These are phyloP conservation scores for Crioceris asparagi DNA, from an alignment of 2,888 invertebrate species.

Conservation along the genomic window DNA sequence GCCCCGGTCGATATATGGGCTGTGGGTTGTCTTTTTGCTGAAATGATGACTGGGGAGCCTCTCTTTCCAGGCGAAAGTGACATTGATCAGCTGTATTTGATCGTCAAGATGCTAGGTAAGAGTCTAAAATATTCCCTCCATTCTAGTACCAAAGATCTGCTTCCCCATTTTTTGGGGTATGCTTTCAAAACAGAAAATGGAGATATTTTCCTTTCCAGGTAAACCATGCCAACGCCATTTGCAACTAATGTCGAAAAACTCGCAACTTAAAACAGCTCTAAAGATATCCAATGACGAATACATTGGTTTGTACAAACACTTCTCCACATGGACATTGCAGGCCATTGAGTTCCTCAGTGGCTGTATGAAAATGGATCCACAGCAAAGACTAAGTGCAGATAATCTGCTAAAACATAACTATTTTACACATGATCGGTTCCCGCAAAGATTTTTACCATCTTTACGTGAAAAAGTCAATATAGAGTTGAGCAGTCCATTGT, in stretches of 20 bases:
- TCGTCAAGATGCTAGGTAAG: constrained; percentile 67
- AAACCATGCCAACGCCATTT: constrained; percentile 40
- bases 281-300: constrained; percentile 25
- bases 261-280: constrained; percentile 37
- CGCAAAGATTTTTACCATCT: constrained; percentile 54
- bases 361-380: constrained; percentile 54
- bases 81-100: constrained; percentile 76
- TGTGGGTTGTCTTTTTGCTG: constrained; percentile 70
- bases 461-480: constrained; percentile 52
- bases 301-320: constrained; percentile 32
- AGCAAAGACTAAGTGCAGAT: constrained; percentile 49
- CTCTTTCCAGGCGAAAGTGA: constrained; percentile 84
- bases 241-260: constrained; percentile 38
- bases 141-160: not conserved
- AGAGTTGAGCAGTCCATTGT: constrained; percentile 48
- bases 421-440: constrained; percentile 39
- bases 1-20: constrained; percentile 82
- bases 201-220: constrained; percentile 28
- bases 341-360: constrained; percentile 39
- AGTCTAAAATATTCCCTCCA: not conserved
- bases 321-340: constrained; percentile 37
- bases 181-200: constrained; percentile 4
- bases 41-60: constrained; percentile 80
- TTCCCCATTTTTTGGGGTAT: not conserved
- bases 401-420: constrained; percentile 43